Base-by-base conservation (phyloP, 2,888 invertebrate genomes). In the Esperia sulphurella region DNA sequence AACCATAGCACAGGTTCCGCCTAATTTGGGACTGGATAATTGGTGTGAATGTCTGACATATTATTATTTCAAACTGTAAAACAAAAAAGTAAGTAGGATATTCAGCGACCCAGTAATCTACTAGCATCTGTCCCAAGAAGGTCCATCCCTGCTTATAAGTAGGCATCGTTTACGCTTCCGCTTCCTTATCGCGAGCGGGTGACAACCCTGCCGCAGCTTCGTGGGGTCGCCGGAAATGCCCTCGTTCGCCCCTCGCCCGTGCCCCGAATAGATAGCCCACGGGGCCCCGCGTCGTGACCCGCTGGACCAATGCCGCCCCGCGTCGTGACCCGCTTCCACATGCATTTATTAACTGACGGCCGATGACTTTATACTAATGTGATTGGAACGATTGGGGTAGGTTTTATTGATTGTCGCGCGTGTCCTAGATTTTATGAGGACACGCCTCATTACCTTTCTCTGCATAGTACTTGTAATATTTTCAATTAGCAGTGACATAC, bases 251-350 rank as follows among this genome's bases (percentile, higher is more conserved):
- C 10, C 21, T 5, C 21, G 21, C 21, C 21, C 53, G 28, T 44
- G 43, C 50, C 49, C 54, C 48, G n/a, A n/a, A n/a, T n/a, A n/a
- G n/a, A n/a, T n/a, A 41, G 29, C 29, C 30, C 60, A 9, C 21
- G 45, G 38, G 47, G 68, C 54, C 65, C 71, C 63, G 60, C 57
- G 68, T 68, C 67, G 64, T 63, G 69, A 41, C 29, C 30, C 30
- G 61, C 14, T 41, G 10, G 63, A 50, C 49, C 40, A 33, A 37
- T 48, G 21, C 43, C 48, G 48, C 52, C 49, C 45, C 47, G 50
- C 45, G 51, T 50, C 56, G 41, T 42, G 44, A 55, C 63, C 58
- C 39, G 53, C 49, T 54, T 57, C 50, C 46, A 39, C 33, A 14
- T 6, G 14, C 3, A 39, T 12, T 37, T 6, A 37, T 13, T 37